A percentile compares a stretch with the other conserved stretches of the same genome.
Evolutionary conservation across 2,797 vertebrate genomes (phyloP).

Genomic region (Champsocephalus esox): DNA sequence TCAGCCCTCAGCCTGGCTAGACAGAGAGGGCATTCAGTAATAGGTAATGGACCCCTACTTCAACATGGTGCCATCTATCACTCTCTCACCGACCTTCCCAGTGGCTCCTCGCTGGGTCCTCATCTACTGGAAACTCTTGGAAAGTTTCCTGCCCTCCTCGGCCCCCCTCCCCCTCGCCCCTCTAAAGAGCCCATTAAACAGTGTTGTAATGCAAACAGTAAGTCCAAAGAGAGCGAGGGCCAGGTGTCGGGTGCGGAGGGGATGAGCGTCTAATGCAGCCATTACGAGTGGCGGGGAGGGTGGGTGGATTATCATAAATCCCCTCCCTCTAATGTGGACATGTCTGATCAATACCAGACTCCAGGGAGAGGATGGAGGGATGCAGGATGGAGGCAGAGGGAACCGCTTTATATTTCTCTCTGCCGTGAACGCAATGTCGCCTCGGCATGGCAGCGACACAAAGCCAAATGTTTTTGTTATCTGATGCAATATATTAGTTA

Average conservation of each 20-base stretch:
- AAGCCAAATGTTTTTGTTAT: neutral
- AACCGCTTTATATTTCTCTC: conserved; percentile 72
- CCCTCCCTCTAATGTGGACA: conserved; percentile 84
- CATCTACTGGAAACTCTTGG: conserved; percentile 84
- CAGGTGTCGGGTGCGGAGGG: conserved; percentile 85
- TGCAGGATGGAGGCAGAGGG: conserved; percentile 52
- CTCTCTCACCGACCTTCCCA: conserved; percentile 67
- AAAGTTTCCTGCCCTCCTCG: conserved; percentile 77
- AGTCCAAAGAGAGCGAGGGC: conserved; percentile 80
- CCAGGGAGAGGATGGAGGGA: conserved; percentile 68
- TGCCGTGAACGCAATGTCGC: conserved; percentile 47
- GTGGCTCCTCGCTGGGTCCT: conserved; percentile 77
- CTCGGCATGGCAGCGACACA: neutral
- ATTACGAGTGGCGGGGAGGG: conserved; percentile 80
- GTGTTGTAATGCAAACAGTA: conserved; percentile 86
- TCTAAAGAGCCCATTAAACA: conserved; percentile 86
- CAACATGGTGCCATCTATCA: conserved; percentile 78
- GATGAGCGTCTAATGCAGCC: conserved; percentile 86
- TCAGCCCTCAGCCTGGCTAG: conserved; percentile 57
- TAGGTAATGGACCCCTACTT: conserved; percentile 75
- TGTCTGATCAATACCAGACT: conserved; percentile 86
- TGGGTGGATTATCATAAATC: conserved; percentile 87
- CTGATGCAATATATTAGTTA: neutral
- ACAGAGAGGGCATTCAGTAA: conserved; percentile 70
- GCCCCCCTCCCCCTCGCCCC: conserved; percentile 31